These are phyloP conservation scores for Illadopsis cleaveri DNA, from an alignment of 2,113 vertebrate genomes.

Conservation along the genomic window DNA sequence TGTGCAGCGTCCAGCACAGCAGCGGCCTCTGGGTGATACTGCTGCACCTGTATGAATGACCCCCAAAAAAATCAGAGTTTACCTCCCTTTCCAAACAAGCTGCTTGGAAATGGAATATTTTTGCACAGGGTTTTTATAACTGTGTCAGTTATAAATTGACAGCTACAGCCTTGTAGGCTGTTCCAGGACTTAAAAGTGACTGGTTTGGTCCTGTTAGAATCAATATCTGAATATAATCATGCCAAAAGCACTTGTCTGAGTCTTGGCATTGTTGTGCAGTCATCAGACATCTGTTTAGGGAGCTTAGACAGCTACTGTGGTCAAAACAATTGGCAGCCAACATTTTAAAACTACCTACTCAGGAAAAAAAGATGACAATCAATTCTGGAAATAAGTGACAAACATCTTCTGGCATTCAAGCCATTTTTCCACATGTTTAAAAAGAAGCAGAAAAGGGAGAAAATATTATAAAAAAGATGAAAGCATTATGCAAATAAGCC, in stretches of 20 bases:
- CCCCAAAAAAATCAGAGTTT: background rate
- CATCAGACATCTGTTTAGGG: constrained; percentile 43
- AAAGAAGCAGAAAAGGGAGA: background rate
- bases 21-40: constrained; percentile 40
- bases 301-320: constrained; percentile 52
- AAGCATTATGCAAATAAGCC: background rate
- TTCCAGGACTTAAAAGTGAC: constrained; percentile 35
- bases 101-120: background rate
- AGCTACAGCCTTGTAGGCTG: background rate
- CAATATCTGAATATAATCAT: background rate
- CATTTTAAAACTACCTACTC: constrained; percentile 36
- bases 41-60: background rate
- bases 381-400: constrained; percentile 24
- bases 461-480: background rate
- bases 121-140: background rate
- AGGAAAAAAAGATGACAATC: background rate
- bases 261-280: constrained; percentile 1
- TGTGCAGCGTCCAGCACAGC: background rate
- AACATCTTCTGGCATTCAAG: constrained; percentile 13
- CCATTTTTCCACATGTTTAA: background rate
- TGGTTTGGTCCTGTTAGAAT: background rate
- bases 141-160: background rate
- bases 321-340: constrained; percentile 59
- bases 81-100: background rate
- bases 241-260: background rate